Evolutionary conservation across 2,113 vertebrate species (phyloP).

Genomic region (Macrotis lagotis): DNA sequence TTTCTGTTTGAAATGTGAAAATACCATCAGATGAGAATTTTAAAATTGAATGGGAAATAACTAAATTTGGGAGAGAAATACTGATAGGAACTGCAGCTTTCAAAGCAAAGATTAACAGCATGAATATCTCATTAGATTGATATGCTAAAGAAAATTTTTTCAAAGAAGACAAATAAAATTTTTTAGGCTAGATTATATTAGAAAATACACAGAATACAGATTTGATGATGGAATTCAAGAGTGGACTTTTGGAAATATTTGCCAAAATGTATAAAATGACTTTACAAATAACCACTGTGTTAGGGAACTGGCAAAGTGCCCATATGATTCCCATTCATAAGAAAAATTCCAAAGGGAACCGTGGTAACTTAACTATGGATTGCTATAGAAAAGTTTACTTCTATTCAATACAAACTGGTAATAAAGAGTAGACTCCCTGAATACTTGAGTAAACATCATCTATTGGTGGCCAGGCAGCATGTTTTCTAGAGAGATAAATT

Average conservation of each 20-base stretch:
- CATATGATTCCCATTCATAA: not conserved
- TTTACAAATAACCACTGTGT: not conserved
- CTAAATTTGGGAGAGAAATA: not conserved
- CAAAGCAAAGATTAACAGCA: not conserved
- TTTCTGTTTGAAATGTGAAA: not conserved
- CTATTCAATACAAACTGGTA: not conserved
- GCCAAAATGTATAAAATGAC: not conserved
- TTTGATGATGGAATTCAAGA: not conserved
- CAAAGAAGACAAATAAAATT: not conserved
- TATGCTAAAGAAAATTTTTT: not conserved
- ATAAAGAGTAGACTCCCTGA: not conserved
- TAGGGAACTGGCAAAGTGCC: not conserved
- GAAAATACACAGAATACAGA: not conserved
- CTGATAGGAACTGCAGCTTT: not conserved
- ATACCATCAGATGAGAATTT: not conserved
- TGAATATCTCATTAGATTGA: not conserved
- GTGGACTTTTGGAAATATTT: not conserved
- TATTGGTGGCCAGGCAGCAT: not conserved
- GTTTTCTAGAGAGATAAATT: not conserved
- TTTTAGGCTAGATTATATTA: not conserved
- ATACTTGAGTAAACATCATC: slow-evolving; percentile 1
- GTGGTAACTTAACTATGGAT: not conserved
- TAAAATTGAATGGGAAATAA: not conserved
- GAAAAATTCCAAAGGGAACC: not conserved
- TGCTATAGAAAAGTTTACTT: not conserved